phyloP scores from a whole-genome alignment of 2,113 vertebrate genomes.

The Rostratula benghalensis region DNA sequence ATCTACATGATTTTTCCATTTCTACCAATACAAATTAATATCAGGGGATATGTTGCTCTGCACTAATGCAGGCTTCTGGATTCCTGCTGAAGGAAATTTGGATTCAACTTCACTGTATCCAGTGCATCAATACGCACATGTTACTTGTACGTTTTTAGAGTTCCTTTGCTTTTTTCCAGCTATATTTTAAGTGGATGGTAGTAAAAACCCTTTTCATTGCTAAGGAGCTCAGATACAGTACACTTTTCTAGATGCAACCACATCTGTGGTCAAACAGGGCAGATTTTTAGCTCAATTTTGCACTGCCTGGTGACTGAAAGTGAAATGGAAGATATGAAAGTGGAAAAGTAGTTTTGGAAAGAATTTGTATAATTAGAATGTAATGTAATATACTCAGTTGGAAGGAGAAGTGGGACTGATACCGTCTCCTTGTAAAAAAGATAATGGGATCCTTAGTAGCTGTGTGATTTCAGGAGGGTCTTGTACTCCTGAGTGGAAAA shows the following conservation, averaged over 20 bases:
- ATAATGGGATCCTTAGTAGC: not conserved
- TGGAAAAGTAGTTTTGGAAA: not conserved
- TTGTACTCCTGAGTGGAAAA: not conserved
- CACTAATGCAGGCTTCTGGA: not conserved
- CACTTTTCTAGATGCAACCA: not conserved
- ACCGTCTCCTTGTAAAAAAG: not conserved
- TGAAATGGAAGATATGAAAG: not conserved
- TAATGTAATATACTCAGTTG: not conserved
- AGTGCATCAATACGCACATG: not conserved
- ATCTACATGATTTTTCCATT: not conserved
- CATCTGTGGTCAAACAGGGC: not conserved
- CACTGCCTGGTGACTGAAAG: not conserved
- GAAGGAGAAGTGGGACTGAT: not conserved
- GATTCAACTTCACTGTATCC: not conserved
- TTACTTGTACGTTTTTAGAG: not conserved
- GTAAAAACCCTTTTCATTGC: not conserved
- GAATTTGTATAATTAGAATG: not conserved
- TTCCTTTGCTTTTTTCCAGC: not conserved
- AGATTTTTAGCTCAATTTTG: not conserved
- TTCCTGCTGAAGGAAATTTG: not conserved
- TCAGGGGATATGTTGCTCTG: not conserved
- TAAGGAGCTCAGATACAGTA: not conserved
- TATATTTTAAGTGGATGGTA: not conserved
- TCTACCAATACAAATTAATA: not conserved
- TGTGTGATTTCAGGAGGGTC: not conserved